Evolutionary conservation across 1,140 invertebrate species (phyloP).

Genomic region (Trichomalopsis sarcophagae): DNA sequence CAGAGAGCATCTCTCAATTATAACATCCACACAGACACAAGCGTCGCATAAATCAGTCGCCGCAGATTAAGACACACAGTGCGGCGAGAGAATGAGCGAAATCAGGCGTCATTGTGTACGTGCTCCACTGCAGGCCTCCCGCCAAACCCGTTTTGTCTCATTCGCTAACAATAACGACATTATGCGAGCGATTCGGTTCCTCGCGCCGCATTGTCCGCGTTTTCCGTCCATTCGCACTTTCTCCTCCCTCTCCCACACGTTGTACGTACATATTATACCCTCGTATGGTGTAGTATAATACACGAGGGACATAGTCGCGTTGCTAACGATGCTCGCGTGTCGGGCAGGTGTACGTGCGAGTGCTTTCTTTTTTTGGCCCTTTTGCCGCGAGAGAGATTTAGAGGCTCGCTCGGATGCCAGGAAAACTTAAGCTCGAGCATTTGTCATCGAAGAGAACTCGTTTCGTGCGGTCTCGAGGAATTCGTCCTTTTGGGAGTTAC

Average conservation of each 20-base stretch:
- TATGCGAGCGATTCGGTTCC: slow-evolving; percentile 11
- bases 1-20: background rate
- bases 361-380: no score
- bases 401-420: no score
- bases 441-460: no score
- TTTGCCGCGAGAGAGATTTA: no score
- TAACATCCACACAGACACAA: background rate
- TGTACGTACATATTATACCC: background rate
- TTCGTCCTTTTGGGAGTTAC: no score
- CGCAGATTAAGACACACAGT: background rate
- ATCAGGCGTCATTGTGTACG: background rate
- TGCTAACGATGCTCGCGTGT: background rate
- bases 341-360: no score
- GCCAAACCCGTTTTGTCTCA: background rate
- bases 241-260: background rate
- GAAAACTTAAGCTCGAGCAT: no score
- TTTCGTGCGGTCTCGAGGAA: no score
- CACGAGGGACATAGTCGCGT: background rate
- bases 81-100: background rate
- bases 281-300: background rate
- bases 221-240: slow-evolving; percentile 25
- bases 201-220: slow-evolving; percentile 19
- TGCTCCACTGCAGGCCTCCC: background rate
- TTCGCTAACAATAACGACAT: slow-evolving; percentile 35
- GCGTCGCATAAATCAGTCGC: slow-evolving; percentile 24